A percentile compares a stretch with the other conserved stretches of the same genome.
Conservation (phyloP, 1,140 invertebrate genomes). For the Laupala kohalensis region DNA sequence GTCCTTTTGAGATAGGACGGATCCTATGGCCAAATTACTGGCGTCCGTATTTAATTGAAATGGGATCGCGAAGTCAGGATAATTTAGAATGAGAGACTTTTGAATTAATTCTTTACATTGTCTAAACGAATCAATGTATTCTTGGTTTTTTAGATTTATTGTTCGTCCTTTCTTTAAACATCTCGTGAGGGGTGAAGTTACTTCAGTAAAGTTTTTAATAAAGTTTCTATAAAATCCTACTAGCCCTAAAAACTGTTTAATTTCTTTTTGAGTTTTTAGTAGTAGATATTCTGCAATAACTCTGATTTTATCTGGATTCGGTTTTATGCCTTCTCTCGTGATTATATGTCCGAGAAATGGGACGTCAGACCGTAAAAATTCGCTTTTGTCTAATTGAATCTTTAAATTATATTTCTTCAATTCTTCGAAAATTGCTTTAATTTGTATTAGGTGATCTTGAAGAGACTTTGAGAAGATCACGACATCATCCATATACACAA, state of each 20-base stretch:
- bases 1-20: constrained; percentile 16
- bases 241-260: constrained; percentile 27
- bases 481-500: no score
- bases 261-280: constrained; percentile 21
- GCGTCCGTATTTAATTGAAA: constrained; percentile 19
- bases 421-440: no score
- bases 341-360: constrained; percentile 21
- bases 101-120: constrained; percentile 12
- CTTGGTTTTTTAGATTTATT: constrained; percentile 15
- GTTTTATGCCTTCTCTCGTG: constrained; percentile 21
- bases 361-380: constrained; percentile 23
- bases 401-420: no score
- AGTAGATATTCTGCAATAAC: constrained; percentile 24
- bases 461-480: no score
- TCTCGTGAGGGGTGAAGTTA: constrained; percentile 23
- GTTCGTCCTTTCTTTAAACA: constrained; percentile 20
- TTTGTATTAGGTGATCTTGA: no score
- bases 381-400: no score
- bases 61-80: constrained; percentile 16
- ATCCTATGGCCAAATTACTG: constrained; percentile 15
- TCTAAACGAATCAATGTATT: constrained; percentile 12
- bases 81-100: constrained; percentile 13
- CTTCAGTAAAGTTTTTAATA: constrained; percentile 21
- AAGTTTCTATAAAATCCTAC: constrained; percentile 26
- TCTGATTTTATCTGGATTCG: constrained; percentile 24